Base-by-base conservation (phyloP, 2,888 invertebrate species). In the Deladenus siricidicola region DNA sequence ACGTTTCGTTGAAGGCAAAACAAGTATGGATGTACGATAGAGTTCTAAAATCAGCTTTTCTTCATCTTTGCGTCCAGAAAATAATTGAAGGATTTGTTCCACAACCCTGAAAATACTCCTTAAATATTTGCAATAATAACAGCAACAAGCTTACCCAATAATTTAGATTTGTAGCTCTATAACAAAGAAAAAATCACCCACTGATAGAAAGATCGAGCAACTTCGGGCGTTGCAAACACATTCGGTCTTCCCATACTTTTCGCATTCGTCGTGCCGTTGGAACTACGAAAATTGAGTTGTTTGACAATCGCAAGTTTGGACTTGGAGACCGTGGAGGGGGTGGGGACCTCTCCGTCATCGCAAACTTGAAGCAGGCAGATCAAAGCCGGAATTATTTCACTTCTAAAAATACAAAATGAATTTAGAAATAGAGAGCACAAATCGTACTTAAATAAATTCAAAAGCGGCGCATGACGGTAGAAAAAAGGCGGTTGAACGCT, bases 181-280 rank as follows among this genome's bases (percentile, higher is more conserved):
- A n/a, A 14, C n/a, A 28, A 39, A 29, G 19, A 17, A 19, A n/a
- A 26, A 17, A 48, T n/a, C 19, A 58, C 71, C 59, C 21, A 74
- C 74, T 69, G 68, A 53, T 75, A 75, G 14, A 75, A 65, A 6
- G 72, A 70, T 26, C 74, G 53, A 43, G 72, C 71, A 4, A 68
- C 68, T 44, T 71, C 71, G 3, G 72, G 70, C 39, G 71, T 69
- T 1, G 70, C 50, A 8, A 63, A n/a, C n/a, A n/a, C n/a, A n/a
- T n/a, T n/a, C n/a, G n/a, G n/a, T n/a, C n/a, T n/a, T n/a, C n/a
- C n/a, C n/a, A n/a, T n/a, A n/a, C n/a, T n/a, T n/a, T n/a, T n/a
- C n/a, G n/a, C n/a, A n/a, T n/a, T n/a, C n/a, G n/a, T n/a, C n/a
- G n/a, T n/a, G n/a, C n/a, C n/a, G n/a, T 8, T 21, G 6, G 21